A percentile compares a stretch with the other conserved stretches of the same genome.
These are phyloP conservation scores for Sinhomidia bicolor DNA, from an alignment of 2,888 invertebrate genomes.

Conservation along the genomic window DNA sequence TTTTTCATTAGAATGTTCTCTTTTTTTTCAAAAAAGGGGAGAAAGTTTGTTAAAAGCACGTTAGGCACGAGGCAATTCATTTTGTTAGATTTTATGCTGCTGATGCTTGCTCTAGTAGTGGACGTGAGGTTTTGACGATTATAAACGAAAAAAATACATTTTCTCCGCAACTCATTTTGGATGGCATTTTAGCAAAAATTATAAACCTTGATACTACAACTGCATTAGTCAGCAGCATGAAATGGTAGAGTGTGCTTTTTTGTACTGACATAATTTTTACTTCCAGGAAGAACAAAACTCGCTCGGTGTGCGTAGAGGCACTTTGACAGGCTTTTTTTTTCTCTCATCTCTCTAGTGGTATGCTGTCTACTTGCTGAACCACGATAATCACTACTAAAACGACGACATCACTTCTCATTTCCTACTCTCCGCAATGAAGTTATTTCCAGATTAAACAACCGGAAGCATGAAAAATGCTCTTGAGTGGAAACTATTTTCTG, in stretches of 20 bases:
- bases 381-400: background rate
- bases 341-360: background rate
- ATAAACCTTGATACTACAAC: too few relatives aligned
- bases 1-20: too few relatives aligned
- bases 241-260: too few relatives aligned
- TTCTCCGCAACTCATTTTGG: slow-evolving; percentile 6
- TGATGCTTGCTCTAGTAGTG: background rate
- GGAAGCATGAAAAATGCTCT: slow-evolving; percentile 19
- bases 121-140: slow-evolving; percentile 2
- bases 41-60: too few relatives aligned
- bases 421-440: background rate
- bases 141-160: slow-evolving; percentile 40
- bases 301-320: too few relatives aligned
- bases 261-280: too few relatives aligned
- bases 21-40: too few relatives aligned
- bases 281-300: too few relatives aligned
- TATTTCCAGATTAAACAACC: slow-evolving; percentile 18
- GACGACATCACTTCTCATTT: background rate
- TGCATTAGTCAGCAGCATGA: too few relatives aligned
- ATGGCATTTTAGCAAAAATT: background rate
- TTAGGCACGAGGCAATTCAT: too few relatives aligned
- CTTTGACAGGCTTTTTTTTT: too few relatives aligned
- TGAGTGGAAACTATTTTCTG: background rate
- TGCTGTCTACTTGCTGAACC: background rate
- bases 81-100: background rate